Base-by-base conservation (phyloP, 2,888 invertebrate genomes). In the Branchellion lobata region DNA sequence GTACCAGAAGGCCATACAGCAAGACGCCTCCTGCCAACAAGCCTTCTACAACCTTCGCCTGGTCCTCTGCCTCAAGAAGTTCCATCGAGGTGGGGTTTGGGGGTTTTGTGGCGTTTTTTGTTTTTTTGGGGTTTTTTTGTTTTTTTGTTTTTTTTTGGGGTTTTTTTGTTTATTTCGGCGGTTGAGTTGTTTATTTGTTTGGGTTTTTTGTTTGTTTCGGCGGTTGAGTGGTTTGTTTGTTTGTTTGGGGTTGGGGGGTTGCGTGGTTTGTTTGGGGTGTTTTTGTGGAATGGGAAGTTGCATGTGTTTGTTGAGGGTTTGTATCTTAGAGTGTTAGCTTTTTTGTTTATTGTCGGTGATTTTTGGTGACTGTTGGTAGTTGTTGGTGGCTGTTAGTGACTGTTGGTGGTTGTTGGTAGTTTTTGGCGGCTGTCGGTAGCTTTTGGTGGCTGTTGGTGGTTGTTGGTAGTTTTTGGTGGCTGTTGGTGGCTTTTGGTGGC, bases 61-160 rank as follows among this genome's bases (percentile, higher is more conserved):
- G 71, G 83, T 87, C 72, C 85, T 85, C 79, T 87, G 87, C 80
- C 85, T 84, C 83, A 83, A 84, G 79, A 86, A 86, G 81, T 87
- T 81, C 71, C 80, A 81, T 53, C 77, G 61, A n/a, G 61, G 61
- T 57, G 21, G n/a, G 5, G 61, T 18, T 57, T 57, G 61, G 61
- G 61, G 61, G 21, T 57, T 8, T n/a, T 57, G 18, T 14, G 18
- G 18, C 18, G 18, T 14, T 47, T 14, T 14, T 47, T 47, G 8
- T 47, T 47, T 47, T 47, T 47, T 47, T 18, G 18, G 47, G 47
- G 8, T 47, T 47, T 47, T 14, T 14, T 47, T 47, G 18, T 47
- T 47, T 47, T 47, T 47, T 47, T 47, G 47, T 47, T 47, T 47
- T 47, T 14, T 47, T 3, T 57, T 57, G 24, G 5, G 5, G 61